A percentile compares a stretch with the other conserved stretches of the same genome.
These are phyloP conservation scores for Drosophila pegasa DNA, from an alignment of 2,888 invertebrate genomes.

Conservation along the genomic window DNA sequence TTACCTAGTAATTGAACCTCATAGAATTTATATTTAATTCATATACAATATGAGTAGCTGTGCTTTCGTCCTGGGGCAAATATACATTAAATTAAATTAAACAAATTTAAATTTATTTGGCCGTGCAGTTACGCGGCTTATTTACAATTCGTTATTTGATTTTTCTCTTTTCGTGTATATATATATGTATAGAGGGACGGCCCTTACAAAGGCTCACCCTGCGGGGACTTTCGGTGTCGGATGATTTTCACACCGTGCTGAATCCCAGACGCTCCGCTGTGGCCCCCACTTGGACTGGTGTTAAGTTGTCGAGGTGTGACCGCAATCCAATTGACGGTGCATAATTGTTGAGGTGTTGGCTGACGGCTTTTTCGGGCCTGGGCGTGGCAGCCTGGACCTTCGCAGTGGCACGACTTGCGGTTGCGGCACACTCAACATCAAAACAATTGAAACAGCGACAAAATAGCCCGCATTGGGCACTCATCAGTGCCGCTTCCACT, in stretches of 20 bases:
- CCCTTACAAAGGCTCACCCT: conserved; percentile 15
- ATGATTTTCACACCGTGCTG: conserved; percentile 36
- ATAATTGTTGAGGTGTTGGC: conserved; percentile 56
- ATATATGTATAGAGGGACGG: conserved; percentile 12
- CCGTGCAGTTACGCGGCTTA: conserved; percentile 12
- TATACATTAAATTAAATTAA: conserved; percentile 26
- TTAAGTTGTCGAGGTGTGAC: conserved; percentile 49
- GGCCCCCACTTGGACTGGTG: background rate
- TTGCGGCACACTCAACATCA: background rate
- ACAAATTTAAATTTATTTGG: conserved; percentile 21
- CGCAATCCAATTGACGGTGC: conserved; percentile 57
- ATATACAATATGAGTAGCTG: background rate
- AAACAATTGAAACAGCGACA: conserved; percentile 10
- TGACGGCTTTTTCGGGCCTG: conserved; percentile 8
- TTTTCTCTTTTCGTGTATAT: conserved; percentile 33
- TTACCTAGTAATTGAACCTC: background rate
- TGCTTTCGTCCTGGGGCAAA: conserved; percentile 13
- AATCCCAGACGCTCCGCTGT: background rate
- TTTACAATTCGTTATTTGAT: conserved; percentile 46
- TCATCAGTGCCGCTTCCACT: conserved; percentile 8
- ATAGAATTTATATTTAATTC: conserved; percentile 10
- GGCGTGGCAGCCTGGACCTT: conserved; percentile 1
- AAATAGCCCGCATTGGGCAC: background rate
- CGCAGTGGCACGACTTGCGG: conserved; percentile 12
- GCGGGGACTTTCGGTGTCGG: conserved; percentile 17